Conservation (phyloP, 2,888 invertebrate genomes). For the Xestobium rufovillosum region DNA sequence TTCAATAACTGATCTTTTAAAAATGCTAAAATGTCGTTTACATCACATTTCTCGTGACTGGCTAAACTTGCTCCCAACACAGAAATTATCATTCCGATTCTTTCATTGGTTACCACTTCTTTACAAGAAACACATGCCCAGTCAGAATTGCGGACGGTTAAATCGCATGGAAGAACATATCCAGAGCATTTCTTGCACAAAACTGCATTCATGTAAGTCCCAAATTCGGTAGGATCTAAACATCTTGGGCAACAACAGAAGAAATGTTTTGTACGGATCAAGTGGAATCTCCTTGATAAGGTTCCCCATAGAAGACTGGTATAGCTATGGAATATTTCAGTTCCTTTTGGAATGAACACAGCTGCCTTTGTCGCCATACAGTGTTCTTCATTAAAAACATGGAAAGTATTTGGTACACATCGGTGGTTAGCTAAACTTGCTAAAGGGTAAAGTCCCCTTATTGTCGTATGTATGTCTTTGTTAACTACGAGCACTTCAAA, state of each 20-base stretch:
- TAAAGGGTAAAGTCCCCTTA: conserved; percentile 59
- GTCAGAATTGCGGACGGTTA: conserved; percentile 44
- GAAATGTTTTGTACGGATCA: conserved; percentile 61
- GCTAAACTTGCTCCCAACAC: conserved; percentile 51
- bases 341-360: conserved; percentile 50
- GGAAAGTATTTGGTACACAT: conserved; percentile 60
- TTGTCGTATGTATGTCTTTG: conserved; percentile 41
- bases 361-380: conserved; percentile 56
- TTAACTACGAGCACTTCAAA: conserved; percentile 51
- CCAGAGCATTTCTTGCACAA: conserved; percentile 44
- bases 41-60: conserved; percentile 46
- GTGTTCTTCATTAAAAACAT: conserved; percentile 51
- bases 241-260: conserved; percentile 58
- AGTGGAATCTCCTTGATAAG: conserved; percentile 52
- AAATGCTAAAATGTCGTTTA: conserved; percentile 51
- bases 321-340: conserved; percentile 61
- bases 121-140: conserved; percentile 57
- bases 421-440: conserved; percentile 62
- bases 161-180: conserved; percentile 50
- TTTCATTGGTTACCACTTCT: conserved; percentile 44
- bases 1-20: conserved; percentile 47
- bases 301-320: conserved; percentile 63
- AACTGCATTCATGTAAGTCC: conserved; percentile 38
- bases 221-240: conserved; percentile 58
- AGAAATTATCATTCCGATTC: conserved; percentile 47